A percentile compares a stretch with the other conserved stretches of the same genome.
Conservation (phyloP, 1,140 invertebrate genomes). For the Megathymus violae region DNA sequence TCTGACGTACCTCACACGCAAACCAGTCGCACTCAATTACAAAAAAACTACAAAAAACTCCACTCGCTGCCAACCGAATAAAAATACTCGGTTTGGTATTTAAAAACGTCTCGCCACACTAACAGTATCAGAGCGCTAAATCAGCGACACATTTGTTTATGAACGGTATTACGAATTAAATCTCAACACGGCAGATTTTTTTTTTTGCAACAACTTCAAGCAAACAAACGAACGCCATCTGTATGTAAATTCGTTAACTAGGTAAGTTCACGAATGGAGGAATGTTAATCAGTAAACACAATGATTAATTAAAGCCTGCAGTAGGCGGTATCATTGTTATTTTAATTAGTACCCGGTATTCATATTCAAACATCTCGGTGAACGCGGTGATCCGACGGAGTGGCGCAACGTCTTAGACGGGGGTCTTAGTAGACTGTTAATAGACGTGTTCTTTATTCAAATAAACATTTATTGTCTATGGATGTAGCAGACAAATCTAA, state of each 20-base stretch:
- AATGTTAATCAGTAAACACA: slow-evolving; percentile 61
- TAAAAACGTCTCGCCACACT: slow-evolving; percentile 21
- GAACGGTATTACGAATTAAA: slow-evolving; percentile 34
- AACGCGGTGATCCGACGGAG: slow-evolving; percentile 27
- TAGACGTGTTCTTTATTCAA: slow-evolving; percentile 16
- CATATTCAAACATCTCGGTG: slow-evolving; percentile 48
- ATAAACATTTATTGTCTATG: slow-evolving; percentile 8
- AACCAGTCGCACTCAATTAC: neutral
- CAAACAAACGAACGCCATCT: slow-evolving; percentile 54
- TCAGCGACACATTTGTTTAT: slow-evolving; percentile 32
- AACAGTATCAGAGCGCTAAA: slow-evolving; percentile 30
- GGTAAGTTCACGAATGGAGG: slow-evolving; percentile 46
- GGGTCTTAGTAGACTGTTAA: slow-evolving; percentile 24
- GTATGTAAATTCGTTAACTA: slow-evolving; percentile 54
- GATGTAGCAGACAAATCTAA: neutral
- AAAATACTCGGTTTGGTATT: slow-evolving; percentile 2
- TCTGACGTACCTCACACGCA: neutral
- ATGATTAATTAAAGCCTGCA: slow-evolving; percentile 59
- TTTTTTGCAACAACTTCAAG: slow-evolving; percentile 32
- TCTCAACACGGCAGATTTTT: neutral
- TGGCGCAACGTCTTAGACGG: slow-evolving; percentile 2
- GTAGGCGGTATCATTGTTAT: slow-evolving; percentile 56
- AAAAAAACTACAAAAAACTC: slow-evolving; percentile 1
- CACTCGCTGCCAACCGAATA: slow-evolving; percentile 3
- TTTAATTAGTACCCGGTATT: slow-evolving; percentile 52